Percentiles rank a stretch among this genome's conserved stretches.
Conservation (phyloP, 2,888 invertebrate genomes). For the Hyles lineata region DNA sequence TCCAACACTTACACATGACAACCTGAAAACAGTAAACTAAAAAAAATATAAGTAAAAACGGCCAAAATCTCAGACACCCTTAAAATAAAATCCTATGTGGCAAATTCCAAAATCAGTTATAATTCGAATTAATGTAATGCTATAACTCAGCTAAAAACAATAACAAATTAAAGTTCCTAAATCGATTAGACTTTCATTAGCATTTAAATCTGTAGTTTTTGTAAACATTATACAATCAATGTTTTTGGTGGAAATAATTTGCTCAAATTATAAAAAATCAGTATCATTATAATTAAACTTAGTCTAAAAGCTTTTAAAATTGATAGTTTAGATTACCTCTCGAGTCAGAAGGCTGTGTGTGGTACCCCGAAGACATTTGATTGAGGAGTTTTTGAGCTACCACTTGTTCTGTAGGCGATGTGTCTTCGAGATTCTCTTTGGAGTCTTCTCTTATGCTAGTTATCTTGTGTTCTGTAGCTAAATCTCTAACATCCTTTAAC, state of each 20-base stretch:
- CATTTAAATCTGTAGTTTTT: background rate
- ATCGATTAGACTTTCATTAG: background rate
- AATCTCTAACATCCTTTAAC: conserved; percentile 79
- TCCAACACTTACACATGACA: conserved; percentile 24
- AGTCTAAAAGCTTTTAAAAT: background rate
- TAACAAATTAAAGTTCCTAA: background rate
- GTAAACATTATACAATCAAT: background rate
- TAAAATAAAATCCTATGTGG: background rate
- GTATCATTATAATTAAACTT: background rate
- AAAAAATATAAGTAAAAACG: conserved; percentile 20
- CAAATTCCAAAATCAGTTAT: background rate
- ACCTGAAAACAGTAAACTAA: conserved; percentile 26
- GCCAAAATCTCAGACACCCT: background rate
- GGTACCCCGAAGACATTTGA: conserved; percentile 85
- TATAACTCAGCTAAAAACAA: background rate
- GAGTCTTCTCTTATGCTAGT: conserved; percentile 82
- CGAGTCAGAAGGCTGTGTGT: conserved; percentile 85
- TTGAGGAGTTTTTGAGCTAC: conserved; percentile 77
- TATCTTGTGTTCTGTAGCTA: conserved; percentile 83
- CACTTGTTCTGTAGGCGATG: conserved; percentile 76
- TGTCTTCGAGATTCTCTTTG: conserved; percentile 81
- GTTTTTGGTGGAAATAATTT: background rate
- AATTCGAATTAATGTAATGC: background rate
- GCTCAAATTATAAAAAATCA: background rate
- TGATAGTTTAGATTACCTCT: conserved; percentile 73